Evolutionary conservation across 2,888 invertebrate genomes (phyloP).

Genomic region (Lobophora halterata): DNA sequence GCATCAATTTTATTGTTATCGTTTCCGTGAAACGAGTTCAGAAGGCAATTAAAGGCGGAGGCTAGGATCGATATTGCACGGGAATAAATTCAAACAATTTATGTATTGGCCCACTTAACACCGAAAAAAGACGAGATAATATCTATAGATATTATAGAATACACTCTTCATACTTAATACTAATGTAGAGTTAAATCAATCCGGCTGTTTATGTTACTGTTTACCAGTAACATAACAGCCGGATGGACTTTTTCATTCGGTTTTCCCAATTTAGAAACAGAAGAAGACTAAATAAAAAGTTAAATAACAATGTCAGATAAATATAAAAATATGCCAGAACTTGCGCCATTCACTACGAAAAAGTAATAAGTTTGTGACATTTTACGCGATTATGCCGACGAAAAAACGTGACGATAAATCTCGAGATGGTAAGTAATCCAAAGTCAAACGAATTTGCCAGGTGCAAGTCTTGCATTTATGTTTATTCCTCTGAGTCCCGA

Average conservation of each 20-base stretch:
- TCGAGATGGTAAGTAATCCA: slow-evolving; percentile 41
- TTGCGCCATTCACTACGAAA: slow-evolving; percentile 22
- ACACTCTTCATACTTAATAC: too few relatives aligned
- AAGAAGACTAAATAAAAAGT: slow-evolving; percentile 18
- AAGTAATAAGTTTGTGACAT: slow-evolving; percentile 34
- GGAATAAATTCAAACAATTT: slow-evolving; percentile 18
- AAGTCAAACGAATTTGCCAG: too few relatives aligned
- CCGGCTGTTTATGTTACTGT: too few relatives aligned
- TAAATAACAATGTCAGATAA: slow-evolving; percentile 23
- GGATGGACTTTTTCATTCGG: slow-evolving; percentile 3
- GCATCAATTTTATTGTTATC: slow-evolving; percentile 31
- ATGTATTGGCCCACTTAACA: slow-evolving; percentile 11
- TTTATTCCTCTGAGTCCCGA: too few relatives aligned
- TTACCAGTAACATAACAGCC: not conserved
- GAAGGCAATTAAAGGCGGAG: slow-evolving; percentile 25
- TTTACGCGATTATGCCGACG: slow-evolving; percentile 35
- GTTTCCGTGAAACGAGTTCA: slow-evolving; percentile 31
- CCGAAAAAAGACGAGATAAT: slow-evolving; percentile 7
- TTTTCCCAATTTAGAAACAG: slow-evolving; percentile 9
- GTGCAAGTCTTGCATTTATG: too few relatives aligned
- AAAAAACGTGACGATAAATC: slow-evolving; percentile 44
- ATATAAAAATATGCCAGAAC: slow-evolving; percentile 24
- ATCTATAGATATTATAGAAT: too few relatives aligned
- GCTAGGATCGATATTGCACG: slow-evolving; percentile 18
- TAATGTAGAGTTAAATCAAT: too few relatives aligned